Evolutionary conservation across 2,113 vertebrate species (phyloP).

Genomic region (Oenanthe oenanthe): DNA sequence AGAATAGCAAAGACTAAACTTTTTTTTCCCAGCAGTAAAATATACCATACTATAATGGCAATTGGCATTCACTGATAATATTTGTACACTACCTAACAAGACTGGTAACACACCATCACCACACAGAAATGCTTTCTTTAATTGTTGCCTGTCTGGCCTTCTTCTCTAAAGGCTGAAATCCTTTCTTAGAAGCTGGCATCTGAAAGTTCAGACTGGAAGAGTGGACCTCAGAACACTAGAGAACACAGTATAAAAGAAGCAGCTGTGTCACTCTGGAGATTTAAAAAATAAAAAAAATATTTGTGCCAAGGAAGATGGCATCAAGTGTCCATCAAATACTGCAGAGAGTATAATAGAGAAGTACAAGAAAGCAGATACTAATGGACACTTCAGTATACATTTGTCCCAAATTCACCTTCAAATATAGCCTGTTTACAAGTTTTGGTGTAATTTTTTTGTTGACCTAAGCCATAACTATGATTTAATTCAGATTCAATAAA

Average conservation of each 20-base stretch:
- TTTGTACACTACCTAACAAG: neutral
- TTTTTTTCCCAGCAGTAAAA: neutral
- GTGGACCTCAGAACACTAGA: neutral
- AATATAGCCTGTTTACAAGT: neutral
- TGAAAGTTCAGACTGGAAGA: neutral
- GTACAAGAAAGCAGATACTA: neutral
- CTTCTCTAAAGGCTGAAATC: neutral
- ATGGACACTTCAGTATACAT: neutral
- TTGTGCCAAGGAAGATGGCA: neutral
- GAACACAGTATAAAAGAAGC: neutral
- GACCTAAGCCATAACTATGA: neutral
- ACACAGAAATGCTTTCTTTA: neutral
- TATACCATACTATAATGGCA: neutral
- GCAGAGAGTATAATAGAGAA: fast-evolving
- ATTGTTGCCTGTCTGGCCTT: neutral
- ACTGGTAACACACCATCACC: neutral
- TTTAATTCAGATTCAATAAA: neutral
- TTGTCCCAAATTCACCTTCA: neutral
- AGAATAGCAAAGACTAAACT: neutral
- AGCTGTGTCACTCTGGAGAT: neutral
- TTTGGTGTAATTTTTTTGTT: neutral
- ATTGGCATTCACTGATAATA: neutral
- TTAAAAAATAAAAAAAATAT: neutral
- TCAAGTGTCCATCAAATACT: neutral
- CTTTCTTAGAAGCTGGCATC: neutral